Conservation (phyloP, 2,888 invertebrate genomes). For the Phengaris arion region DNA sequence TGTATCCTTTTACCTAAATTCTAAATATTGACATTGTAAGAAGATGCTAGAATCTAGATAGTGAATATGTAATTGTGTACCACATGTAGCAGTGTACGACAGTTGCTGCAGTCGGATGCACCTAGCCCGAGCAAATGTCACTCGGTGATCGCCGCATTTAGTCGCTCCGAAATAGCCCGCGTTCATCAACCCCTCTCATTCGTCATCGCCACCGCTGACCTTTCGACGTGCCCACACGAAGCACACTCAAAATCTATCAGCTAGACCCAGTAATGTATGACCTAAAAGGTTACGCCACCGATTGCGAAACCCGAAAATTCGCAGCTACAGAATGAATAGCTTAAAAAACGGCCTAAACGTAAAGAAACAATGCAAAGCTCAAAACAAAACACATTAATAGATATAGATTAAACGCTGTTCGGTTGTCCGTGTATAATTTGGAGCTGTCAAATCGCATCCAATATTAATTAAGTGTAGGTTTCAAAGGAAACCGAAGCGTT, state of each 20-base stretch:
- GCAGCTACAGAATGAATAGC: too few relatives aligned
- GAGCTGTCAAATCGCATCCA: slow-evolving; percentile 65
- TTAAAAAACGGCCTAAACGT: not conserved
- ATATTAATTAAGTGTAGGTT: slow-evolving; percentile 68
- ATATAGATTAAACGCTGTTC: slow-evolving; percentile 24
- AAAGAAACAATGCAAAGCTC: not conserved
- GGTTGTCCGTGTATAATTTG: slow-evolving; percentile 57
- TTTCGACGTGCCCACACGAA: slow-evolving; percentile 50
- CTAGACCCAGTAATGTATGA: slow-evolving; percentile 47
- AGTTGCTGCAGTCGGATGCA: slow-evolving; percentile 60
- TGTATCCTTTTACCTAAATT: too few relatives aligned
- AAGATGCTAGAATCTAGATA: too few relatives aligned
- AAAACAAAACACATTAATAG: not conserved
- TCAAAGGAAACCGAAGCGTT: slow-evolving; percentile 51
- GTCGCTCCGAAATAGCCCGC: slow-evolving; percentile 74
- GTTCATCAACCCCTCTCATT: slow-evolving; percentile 77
- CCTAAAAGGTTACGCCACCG: not conserved
- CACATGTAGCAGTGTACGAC: not conserved
- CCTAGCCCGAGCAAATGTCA: slow-evolving; percentile 75
- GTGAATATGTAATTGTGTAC: too few relatives aligned
- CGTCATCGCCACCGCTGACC: slow-evolving; percentile 63
- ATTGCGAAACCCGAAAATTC: too few relatives aligned
- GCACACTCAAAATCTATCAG: slow-evolving; percentile 40
- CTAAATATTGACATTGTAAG: too few relatives aligned
- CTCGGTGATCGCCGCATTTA: slow-evolving; percentile 75